These are phyloP conservation scores for Oryzaephilus surinamensis DNA, from an alignment of 1,140 invertebrate genomes.

Conservation along the genomic window DNA sequence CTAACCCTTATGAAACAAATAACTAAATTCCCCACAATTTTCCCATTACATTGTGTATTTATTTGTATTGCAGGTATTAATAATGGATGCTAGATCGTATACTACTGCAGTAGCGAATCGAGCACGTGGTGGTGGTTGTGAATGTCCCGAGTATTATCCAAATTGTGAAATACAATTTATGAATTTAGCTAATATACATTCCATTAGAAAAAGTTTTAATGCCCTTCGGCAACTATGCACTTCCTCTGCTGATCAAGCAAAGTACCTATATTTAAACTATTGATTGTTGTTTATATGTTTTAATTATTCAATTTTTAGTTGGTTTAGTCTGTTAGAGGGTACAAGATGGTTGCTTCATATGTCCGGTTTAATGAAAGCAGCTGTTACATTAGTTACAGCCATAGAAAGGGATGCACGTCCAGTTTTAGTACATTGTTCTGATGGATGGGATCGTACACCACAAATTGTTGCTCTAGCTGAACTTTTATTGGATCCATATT, in stretches of 20 bases:
- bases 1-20: no score
- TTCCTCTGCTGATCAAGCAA: conserved; percentile 61
- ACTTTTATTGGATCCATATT: conserved; percentile 87
- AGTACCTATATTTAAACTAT: conserved; percentile 41
- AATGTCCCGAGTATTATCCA: conserved; percentile 91
- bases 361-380: conserved; percentile 68
- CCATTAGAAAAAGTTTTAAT: conserved; percentile 79
- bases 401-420: conserved; percentile 76
- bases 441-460: conserved; percentile 95
- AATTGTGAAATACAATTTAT: conserved; percentile 93
- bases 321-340: conserved; percentile 75
- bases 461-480: conserved; percentile 87
- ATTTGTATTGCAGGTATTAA: conserved; percentile 57
- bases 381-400: conserved; percentile 66
- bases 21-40: no score
- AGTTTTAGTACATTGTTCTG: conserved; percentile 90
- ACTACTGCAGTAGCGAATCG: conserved; percentile 90
- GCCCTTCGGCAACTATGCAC: conserved; percentile 64
- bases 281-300: background rate
- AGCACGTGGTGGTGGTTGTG: conserved; percentile 90
- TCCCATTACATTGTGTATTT: no score
- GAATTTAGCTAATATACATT: conserved; percentile 94
- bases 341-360: conserved; percentile 88
- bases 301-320: conserved; percentile 47
- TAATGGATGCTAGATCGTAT: conserved; percentile 92